Percentiles rank a stretch among this genome's conserved stretches.
These are phyloP conservation scores for Styela clava DNA, from an alignment of 23 tunicate genomes.

Conservation along the genomic window DNA sequence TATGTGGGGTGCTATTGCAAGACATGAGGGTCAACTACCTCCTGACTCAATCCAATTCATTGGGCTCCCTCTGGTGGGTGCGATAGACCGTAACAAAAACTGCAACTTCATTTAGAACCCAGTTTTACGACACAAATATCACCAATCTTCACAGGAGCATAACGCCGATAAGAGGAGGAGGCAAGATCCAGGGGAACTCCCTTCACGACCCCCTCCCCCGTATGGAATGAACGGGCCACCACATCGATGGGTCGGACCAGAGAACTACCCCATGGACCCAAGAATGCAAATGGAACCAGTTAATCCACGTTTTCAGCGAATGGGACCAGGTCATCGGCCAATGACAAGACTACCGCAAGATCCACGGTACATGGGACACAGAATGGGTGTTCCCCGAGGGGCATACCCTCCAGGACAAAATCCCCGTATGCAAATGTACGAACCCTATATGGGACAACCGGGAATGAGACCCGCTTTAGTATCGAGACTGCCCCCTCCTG, in stretches of 20 bases:
- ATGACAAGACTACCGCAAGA: conserved; percentile 25
- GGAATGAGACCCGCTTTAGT: conserved; percentile 11
- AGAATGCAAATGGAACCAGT: conserved; percentile 21
- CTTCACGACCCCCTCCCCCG: conserved; percentile 30
- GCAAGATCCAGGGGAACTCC: conserved; percentile 19
- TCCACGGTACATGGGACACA: conserved; percentile 1
- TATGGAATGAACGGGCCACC: conserved; percentile 16
- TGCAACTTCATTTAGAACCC: not conserved
- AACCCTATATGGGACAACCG: conserved; percentile 22
- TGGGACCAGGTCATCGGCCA: conserved; percentile 24
- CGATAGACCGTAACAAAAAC: no score
- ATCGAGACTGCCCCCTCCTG: conserved; percentile 19
- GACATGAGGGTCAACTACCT: no score
- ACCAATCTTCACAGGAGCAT: conserved; percentile 21
- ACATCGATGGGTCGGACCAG: conserved; percentile 13
- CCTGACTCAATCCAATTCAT: no score
- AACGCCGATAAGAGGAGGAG: conserved; percentile 14
- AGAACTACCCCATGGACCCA: not conserved
- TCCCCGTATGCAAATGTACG: conserved; percentile 27
- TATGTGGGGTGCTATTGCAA: no score
- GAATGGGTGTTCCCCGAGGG: conserved; percentile 23
- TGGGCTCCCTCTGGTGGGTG: no score
- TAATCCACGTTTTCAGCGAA: conserved; percentile 3
- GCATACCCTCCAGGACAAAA: conserved; percentile 15
- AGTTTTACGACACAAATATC: not conserved